A percentile compares a stretch with the other conserved stretches of the same genome.
Evolutionary conservation across 2,113 vertebrate species (phyloP).

Genomic region (Mustelus asterias): DNA sequence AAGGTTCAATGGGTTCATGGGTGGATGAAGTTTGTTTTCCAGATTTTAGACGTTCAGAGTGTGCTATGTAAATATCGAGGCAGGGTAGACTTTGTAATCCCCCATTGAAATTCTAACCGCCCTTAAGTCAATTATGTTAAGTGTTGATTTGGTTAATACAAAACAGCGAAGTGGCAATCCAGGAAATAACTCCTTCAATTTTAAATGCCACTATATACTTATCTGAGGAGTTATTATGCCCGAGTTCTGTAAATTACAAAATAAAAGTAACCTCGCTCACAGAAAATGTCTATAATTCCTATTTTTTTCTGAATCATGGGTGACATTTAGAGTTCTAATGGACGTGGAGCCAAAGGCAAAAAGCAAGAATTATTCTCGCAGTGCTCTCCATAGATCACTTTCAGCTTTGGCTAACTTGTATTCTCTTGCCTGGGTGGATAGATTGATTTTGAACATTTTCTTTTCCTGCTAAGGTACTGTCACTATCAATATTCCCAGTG

Average conservation of each 20-base stretch:
- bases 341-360: constrained; percentile 10
- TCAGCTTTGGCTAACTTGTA: constrained; percentile 19
- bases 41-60: not conserved
- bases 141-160: not conserved
- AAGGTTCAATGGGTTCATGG: not conserved
- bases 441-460: constrained; percentile 27
- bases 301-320: not conserved
- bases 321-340: constrained; percentile 16
- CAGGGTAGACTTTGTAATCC: not conserved
- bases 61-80: not conserved
- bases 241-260: not conserved
- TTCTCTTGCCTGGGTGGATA: not conserved
- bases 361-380: constrained; percentile 15
- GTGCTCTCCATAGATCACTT: constrained; percentile 25
- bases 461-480: not conserved
- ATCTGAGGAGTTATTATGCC: not conserved
- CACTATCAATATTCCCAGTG: not conserved
- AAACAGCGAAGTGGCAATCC: not conserved
- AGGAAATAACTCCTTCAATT: not conserved
- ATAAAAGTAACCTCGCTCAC: not conserved
- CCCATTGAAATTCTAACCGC: not conserved
- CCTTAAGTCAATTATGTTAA: not conserved
- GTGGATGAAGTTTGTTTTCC: not conserved
- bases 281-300: not conserved
- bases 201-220: not conserved